These are phyloP conservation scores for Urosaurus nigricauda DNA, from an alignment of 2,797 vertebrate species.

Conservation along the genomic window DNA sequence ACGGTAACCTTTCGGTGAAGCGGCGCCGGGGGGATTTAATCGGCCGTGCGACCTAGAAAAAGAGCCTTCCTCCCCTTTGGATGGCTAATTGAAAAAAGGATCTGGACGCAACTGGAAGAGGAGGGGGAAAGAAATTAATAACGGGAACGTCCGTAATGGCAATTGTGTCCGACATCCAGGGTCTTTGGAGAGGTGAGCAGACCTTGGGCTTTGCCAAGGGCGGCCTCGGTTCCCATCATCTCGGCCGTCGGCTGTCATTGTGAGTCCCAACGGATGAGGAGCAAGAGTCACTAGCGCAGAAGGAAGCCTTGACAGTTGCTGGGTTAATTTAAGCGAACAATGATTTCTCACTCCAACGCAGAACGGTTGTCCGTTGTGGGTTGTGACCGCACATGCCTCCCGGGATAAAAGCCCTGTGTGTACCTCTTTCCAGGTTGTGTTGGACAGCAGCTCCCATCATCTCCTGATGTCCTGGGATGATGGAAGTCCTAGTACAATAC, in stretches of 20 bases:
- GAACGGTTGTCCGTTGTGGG: not conserved
- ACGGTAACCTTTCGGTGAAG: conserved; percentile 28
- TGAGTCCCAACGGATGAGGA: not conserved
- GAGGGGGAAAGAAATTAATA: not conserved
- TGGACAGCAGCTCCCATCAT: not conserved
- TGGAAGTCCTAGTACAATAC: not conserved
- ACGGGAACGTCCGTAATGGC: not conserved
- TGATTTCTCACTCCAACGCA: not conserved
- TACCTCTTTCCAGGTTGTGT: not conserved
- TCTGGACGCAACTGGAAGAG: conserved; percentile 3
- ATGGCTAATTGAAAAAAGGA: conserved; percentile 30
- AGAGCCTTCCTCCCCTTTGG: not conserved
- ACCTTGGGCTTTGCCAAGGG: conserved; percentile 2
- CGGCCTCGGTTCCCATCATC: not conserved
- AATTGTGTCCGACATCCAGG: conserved; percentile 14
- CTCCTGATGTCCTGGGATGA: not conserved
- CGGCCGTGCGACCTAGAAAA: conserved; percentile 36
- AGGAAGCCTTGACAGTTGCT: not conserved
- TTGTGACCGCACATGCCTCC: not conserved
- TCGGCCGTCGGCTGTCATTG: not conserved
- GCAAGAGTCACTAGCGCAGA: not conserved
- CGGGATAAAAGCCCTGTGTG: not conserved
- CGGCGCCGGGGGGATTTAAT: not conserved
- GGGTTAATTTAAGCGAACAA: not conserved
- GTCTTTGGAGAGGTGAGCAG: not conserved